Base-by-base conservation (phyloP, 2,797 vertebrate genomes). In the Premnoplex brunnescens region DNA sequence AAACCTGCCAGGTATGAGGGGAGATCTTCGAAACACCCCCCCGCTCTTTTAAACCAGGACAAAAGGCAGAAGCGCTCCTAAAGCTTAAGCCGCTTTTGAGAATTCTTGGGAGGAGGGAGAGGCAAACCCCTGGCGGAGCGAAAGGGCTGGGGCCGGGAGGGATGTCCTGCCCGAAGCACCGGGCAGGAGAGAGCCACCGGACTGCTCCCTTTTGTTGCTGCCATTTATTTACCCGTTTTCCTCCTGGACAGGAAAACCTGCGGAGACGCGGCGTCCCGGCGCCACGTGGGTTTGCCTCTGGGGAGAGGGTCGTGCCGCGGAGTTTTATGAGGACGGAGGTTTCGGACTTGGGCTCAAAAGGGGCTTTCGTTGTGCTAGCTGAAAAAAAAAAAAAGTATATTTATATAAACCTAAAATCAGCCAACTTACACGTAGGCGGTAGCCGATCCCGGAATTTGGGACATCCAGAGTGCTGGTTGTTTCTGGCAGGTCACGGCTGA, bases 221-320 rank as follows among this genome's bases (percentile, higher is more conserved):
- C 39, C 39, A 9, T 55, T 54, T 78, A 58, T 76, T 78, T 62
- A 36, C 15, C 43, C 41, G 2, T 39, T 60, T 15, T 77, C 32
- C 7, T 20, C 46, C 21, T 7, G 88, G 79, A 63, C 12, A 46
- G 84, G 85, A 77, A 97, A 97, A 88, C 73, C 91, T 68, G 88
- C 27, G 91, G 92, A 94, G 71, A 49, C 32, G 46, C 78, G 58
- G 12, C 44, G 46, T 89, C 74, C 77, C 76, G 89, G 86, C 51
- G 80, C 86, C 97, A 96, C 90, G 90, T 97, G 97, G 92, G 84
- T 76, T 67, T 30, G 16, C 43, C 71, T 68, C 34, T 8, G 20
- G 73, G 59, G 69, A 86, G 59, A 62, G 58, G 89, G 85, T 52
- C 72, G 64, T 88, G 69, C 30, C 66, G 56, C 8, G 2, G 75